Evolutionary conservation across 92 coral and sea anemone species (phyloP).

Genomic region (Phenganax stokvisi): DNA sequence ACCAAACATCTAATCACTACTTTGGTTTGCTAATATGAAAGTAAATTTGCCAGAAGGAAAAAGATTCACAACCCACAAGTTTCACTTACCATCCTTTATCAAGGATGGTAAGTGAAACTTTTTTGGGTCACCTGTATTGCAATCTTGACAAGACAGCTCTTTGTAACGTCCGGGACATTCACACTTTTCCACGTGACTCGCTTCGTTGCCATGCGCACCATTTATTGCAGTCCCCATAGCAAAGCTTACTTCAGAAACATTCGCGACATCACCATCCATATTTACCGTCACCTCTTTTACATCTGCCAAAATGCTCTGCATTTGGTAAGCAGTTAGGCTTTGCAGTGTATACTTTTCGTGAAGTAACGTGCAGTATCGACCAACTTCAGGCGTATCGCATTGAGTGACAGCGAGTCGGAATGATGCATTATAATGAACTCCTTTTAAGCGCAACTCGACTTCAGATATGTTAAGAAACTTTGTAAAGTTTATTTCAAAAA

Average conservation of each 20-base stretch:
- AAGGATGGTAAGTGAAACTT: background rate
- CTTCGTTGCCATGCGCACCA: conserved; percentile 49
- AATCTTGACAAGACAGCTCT: conserved; percentile 72
- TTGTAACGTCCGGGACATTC: conserved; percentile 69
- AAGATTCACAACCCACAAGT: too few relatives aligned
- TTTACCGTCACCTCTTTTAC: conserved; percentile 40
- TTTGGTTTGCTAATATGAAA: too few relatives aligned
- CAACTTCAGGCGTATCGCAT: conserved; percentile 39
- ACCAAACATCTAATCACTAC: too few relatives aligned
- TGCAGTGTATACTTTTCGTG: conserved; percentile 57
- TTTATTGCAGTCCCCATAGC: conserved; percentile 52
- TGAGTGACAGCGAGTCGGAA: conserved; percentile 46
- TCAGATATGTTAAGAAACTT: conserved; percentile 17
- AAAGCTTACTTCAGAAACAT: conserved; percentile 30
- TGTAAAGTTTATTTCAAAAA: conserved; percentile 44
- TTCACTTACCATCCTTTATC: too few relatives aligned
- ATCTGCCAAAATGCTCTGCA: conserved; percentile 65
- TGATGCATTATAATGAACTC: background rate
- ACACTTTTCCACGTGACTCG: conserved; percentile 81
- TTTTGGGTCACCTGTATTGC: conserved; percentile 59
- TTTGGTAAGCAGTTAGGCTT: conserved; percentile 50
- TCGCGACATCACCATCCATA: conserved; percentile 45
- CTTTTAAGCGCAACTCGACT: conserved; percentile 46
- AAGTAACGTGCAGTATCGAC: conserved; percentile 51
- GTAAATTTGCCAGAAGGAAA: too few relatives aligned